Percentiles rank a stretch among this genome's conserved stretches.
These are phyloP conservation scores for Anthopleura xanthogrammica DNA, from an alignment of 92 coral and sea anemone species.

Conservation along the genomic window DNA sequence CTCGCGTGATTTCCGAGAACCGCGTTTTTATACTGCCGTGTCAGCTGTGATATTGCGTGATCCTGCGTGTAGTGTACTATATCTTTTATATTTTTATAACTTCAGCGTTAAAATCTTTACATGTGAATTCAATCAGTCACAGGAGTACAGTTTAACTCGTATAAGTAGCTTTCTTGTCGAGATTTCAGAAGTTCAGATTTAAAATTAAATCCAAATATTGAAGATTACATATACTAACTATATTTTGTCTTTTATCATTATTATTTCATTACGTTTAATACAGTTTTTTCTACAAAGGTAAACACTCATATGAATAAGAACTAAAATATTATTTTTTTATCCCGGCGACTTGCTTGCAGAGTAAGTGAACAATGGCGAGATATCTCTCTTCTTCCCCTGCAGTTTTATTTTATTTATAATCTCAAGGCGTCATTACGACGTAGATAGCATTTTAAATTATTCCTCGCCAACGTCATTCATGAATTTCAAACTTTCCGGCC, in stretches of 20 bases:
- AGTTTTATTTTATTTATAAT: neutral
- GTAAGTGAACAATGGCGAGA: neutral
- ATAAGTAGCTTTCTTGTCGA: too few relatives aligned
- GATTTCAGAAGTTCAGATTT: too few relatives aligned
- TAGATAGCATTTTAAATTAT: neutral
- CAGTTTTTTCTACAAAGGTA: neutral
- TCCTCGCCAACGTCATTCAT: neutral
- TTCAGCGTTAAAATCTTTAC: too few relatives aligned
- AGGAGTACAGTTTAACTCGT: too few relatives aligned
- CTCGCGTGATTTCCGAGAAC: too few relatives aligned
- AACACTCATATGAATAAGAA: neutral
- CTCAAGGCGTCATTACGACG: slow-evolving; percentile 4
- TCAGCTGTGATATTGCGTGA: too few relatives aligned
- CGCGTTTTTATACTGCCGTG: too few relatives aligned
- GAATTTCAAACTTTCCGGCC: slow-evolving; percentile 2
- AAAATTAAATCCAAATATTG: neutral
- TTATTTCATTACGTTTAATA: neutral
- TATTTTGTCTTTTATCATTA: neutral
- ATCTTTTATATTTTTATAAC: too few relatives aligned
- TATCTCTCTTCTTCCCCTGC: neutral
- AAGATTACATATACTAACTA: neutral
- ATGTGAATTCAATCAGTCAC: too few relatives aligned
- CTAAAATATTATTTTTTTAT: neutral
- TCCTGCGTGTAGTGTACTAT: too few relatives aligned
- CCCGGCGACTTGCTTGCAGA: neutral